Evolutionary conservation across 2,797 vertebrate species (phyloP).

Genomic region (Onychomys arenicola): DNA sequence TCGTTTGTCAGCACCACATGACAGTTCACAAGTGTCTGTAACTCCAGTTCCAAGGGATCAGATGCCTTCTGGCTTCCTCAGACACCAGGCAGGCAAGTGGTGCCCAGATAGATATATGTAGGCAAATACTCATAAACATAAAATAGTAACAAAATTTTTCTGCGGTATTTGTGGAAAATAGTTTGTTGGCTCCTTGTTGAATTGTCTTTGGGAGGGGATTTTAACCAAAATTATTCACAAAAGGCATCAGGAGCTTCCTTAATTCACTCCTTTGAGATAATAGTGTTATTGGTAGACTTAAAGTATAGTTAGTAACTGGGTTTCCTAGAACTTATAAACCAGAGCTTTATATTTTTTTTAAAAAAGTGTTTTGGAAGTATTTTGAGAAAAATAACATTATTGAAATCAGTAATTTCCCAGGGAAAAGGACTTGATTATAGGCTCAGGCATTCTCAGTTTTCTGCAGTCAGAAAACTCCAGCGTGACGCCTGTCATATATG

Average conservation of each 20-base stretch:
- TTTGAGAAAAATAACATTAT: conserved; percentile 29
- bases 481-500: not conserved
- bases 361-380: not conserved
- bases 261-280: conserved; percentile 20
- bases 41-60: not conserved
- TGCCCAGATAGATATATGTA: not conserved
- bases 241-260: not conserved
- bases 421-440: conserved; percentile 17
- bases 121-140: not conserved
- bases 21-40: not conserved
- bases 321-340: conserved; percentile 55
- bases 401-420: conserved; percentile 32
- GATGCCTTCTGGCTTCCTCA: not conserved
- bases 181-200: not conserved
- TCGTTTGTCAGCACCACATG: not conserved
- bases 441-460: not conserved
- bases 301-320: not conserved
- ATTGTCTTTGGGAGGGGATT: conserved; percentile 4
- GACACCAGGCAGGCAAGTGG: not conserved
- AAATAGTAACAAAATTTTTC: not conserved
- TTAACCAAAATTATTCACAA: conserved; percentile 51
- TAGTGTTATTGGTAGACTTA: not conserved
- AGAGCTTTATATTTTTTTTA: not conserved
- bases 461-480: conserved; percentile 11
- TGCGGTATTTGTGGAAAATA: not conserved